Percentiles rank a stretch among this genome's conserved stretches.
Evolutionary conservation across 2,797 vertebrate genomes (phyloP).

Genomic region (Lerista edwardsae): DNA sequence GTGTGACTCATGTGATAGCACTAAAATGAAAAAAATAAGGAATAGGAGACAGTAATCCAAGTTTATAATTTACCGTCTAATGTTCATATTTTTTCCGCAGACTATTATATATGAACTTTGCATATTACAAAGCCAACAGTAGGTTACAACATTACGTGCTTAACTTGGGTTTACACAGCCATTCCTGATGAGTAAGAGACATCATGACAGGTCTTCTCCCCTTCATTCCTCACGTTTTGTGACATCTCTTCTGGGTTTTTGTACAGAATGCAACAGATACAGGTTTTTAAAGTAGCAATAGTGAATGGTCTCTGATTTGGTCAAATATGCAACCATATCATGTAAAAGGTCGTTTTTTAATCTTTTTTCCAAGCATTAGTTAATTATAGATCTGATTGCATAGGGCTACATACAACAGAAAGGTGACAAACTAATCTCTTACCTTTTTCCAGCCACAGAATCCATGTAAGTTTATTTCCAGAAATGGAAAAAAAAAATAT

Average conservation of each 20-base stretch:
- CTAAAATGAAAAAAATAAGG: not conserved
- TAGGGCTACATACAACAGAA: not conserved
- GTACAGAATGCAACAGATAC: too few species aligned
- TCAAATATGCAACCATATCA: not conserved
- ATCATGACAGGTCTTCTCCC: not conserved
- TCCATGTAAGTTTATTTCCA: not conserved
- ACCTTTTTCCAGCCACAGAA: not conserved
- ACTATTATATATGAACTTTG: not conserved
- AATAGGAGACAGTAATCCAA: not conserved
- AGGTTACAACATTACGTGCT: not conserved
- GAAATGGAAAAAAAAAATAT: not conserved
- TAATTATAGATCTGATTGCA: too few species aligned
- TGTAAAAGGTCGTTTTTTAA: too few species aligned
- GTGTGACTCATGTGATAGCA: slow-evolving; percentile 69
- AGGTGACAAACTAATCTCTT: not conserved
- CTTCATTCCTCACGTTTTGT: not conserved
- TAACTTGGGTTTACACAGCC: not conserved
- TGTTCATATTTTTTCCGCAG: not conserved
- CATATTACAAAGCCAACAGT: not conserved
- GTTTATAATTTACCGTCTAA: not conserved
- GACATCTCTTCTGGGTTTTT: not conserved
- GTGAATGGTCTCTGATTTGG: not conserved
- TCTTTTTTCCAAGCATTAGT: too few species aligned
- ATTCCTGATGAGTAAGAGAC: not conserved
- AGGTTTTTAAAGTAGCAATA: not conserved